These are phyloP conservation scores for Plebejus anna DNA, from an alignment of 2,888 invertebrate genomes.

Conservation along the genomic window DNA sequence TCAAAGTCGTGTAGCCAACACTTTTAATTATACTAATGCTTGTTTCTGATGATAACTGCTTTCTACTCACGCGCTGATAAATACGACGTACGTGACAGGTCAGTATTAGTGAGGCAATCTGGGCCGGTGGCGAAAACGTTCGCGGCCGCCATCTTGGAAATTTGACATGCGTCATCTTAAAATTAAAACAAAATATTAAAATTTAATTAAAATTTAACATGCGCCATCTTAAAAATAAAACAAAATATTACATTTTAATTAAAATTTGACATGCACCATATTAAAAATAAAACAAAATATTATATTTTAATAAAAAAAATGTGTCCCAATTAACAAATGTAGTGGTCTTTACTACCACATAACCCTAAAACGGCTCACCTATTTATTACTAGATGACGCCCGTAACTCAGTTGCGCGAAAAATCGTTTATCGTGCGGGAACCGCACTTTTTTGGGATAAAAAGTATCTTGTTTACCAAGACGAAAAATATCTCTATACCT, in stretches of 20 bases:
- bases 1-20: conserved; percentile 59
- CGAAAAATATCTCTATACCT: too few species aligned
- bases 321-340: background rate
- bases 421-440: too few species aligned
- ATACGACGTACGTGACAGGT: conserved; percentile 29
- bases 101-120: conserved; percentile 3
- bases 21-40: conserved; percentile 65
- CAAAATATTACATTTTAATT: too few species aligned
- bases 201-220: too few species aligned
- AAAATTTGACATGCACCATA: too few species aligned
- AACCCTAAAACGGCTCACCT: background rate
- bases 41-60: conserved; percentile 45
- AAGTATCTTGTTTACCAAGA: too few species aligned
- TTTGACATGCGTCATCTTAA: background rate
- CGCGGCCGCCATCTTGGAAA: background rate
- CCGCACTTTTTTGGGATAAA: too few species aligned
- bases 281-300: too few species aligned
- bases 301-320: too few species aligned
- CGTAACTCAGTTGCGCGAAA: too few species aligned
- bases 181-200: background rate
- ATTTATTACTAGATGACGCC: background rate
- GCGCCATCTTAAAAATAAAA: too few species aligned
- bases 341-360: background rate
- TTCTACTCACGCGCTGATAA: conserved; percentile 62
- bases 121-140: background rate